These are phyloP conservation scores for Trichomycterus rosablanca DNA, from an alignment of 2,113 vertebrate genomes.

Conservation along the genomic window DNA sequence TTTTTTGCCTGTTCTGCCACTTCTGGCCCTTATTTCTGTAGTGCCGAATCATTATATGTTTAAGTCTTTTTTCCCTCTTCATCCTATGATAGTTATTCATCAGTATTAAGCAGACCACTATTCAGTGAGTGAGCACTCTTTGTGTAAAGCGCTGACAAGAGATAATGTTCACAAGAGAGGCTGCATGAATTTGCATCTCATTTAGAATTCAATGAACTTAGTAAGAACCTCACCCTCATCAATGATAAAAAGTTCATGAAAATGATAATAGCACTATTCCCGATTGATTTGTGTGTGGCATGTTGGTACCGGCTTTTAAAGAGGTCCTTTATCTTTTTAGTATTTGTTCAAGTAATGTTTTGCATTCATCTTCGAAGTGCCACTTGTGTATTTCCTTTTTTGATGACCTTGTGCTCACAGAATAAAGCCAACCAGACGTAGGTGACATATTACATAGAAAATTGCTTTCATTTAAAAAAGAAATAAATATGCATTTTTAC, in stretches of 20 bases:
- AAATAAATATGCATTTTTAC: no score
- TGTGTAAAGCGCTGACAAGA: constrained; percentile 65
- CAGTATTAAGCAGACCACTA: constrained; percentile 29
- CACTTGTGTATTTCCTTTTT: constrained; percentile 27
- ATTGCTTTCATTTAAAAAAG: no score
- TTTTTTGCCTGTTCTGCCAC: constrained; percentile 14
- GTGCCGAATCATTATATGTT: no score
- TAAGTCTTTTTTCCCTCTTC: not conserved
- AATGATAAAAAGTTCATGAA: constrained; percentile 48
- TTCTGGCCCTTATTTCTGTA: not conserved
- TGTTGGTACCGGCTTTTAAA: not conserved
- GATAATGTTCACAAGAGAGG: constrained; percentile 53
- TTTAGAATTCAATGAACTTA: constrained; percentile 64
- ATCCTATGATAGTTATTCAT: constrained; percentile 19
- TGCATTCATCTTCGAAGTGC: constrained; percentile 36
- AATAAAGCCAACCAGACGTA: constrained; percentile 20
- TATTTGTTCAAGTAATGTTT: constrained; percentile 19
- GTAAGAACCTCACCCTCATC: constrained; percentile 52
- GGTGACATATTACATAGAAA: constrained; percentile 19
- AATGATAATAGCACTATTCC: constrained; percentile 32
- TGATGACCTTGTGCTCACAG: constrained; percentile 28
- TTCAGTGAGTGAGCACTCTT: constrained; percentile 25
- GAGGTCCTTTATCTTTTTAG: constrained; percentile 16
- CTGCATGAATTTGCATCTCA: constrained; percentile 67
- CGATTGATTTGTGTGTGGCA: constrained; percentile 35